Conservation (phyloP, 2,888 invertebrate genomes). For the Drosophila austrosaltans region DNA sequence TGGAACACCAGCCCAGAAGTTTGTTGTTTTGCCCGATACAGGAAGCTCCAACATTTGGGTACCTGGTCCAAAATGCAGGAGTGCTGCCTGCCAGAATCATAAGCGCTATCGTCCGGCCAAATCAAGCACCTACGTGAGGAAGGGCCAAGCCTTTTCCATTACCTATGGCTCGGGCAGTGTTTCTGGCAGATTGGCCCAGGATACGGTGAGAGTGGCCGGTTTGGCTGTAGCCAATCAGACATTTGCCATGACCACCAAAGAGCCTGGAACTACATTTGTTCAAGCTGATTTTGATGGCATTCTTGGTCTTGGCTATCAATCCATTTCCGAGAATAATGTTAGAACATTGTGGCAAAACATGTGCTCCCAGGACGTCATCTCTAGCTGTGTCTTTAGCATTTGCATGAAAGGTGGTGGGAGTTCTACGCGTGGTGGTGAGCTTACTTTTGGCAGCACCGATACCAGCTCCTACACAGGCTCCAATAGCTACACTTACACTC, state of each 20-base stretch:
- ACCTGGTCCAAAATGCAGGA: slow-evolving; percentile 28
- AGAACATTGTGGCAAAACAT: slow-evolving; percentile 31
- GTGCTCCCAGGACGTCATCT: slow-evolving; percentile 28
- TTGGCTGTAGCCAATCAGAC: slow-evolving; percentile 32
- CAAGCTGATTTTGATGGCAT: slow-evolving; percentile 27
- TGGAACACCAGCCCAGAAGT: slow-evolving; percentile 34
- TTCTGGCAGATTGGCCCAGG: slow-evolving; percentile 19
- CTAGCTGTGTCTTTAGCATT: slow-evolving; percentile 24
- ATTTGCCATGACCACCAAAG: slow-evolving; percentile 28
- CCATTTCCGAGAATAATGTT: slow-evolving; percentile 30
- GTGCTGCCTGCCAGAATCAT: slow-evolving; percentile 27
- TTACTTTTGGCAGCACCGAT: slow-evolving; percentile 26
- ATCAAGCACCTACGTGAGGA: slow-evolving; percentile 25
- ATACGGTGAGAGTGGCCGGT: slow-evolving; percentile 26
- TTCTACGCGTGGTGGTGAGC: slow-evolving; percentile 24
- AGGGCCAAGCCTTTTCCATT: slow-evolving; percentile 17
- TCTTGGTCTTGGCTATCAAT: slow-evolving; percentile 25
- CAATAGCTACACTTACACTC: slow-evolving; percentile 33
- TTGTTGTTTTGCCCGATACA: slow-evolving; percentile 31
- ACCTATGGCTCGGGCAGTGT: slow-evolving; percentile 26
- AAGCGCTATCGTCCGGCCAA: slow-evolving; percentile 11
- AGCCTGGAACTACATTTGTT: slow-evolving; percentile 22
- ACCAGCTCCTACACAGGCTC: slow-evolving; percentile 33
- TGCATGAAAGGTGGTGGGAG: slow-evolving; percentile 40
- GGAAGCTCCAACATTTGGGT: slow-evolving; percentile 41